Percentiles rank a stretch among this genome's conserved stretches.
These are phyloP conservation scores for Nautilus pompilius DNA, from an alignment of 1,140 invertebrate species.

Conservation along the genomic window DNA sequence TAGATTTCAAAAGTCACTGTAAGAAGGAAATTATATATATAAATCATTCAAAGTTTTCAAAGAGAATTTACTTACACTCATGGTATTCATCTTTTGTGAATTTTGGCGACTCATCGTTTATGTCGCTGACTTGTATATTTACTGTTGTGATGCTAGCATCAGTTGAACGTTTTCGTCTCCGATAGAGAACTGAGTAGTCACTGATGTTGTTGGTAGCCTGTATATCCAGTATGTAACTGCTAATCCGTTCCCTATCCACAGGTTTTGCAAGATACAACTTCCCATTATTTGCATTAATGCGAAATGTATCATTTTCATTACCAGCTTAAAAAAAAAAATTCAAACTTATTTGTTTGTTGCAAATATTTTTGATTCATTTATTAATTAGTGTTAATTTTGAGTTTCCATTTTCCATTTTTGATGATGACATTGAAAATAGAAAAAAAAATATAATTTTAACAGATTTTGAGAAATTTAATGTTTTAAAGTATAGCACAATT, in stretches of 20 bases:
- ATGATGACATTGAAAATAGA: too few relatives aligned
- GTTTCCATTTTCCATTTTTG: too few relatives aligned
- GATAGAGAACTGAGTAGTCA: slow-evolving; percentile 34
- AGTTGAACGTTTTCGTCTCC: slow-evolving; percentile 17
- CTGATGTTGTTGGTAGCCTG: slow-evolving; percentile 37
- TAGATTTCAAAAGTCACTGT: too few relatives aligned
- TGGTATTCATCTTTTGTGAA: slow-evolving; percentile 31
- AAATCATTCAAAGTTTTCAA: neutral
- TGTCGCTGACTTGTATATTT: slow-evolving; percentile 24
- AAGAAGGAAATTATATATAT: neutral
- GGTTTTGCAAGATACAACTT: slow-evolving; percentile 11
- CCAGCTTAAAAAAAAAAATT: slow-evolving; percentile 24
- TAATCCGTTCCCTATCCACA: slow-evolving; percentile 28
- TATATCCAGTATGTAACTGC: slow-evolving; percentile 24
- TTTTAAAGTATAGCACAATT: too few relatives aligned
- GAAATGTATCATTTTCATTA: slow-evolving; percentile 29
- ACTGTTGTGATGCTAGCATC: slow-evolving; percentile 34
- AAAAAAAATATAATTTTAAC: too few relatives aligned
- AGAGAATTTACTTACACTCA: slow-evolving; percentile 36
- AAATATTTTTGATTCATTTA: slow-evolving; percentile 1
- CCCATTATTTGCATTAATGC: slow-evolving; percentile 21
- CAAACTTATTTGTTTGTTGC: neutral
- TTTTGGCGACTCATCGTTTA: slow-evolving; percentile 37
- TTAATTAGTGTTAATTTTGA: too few relatives aligned
- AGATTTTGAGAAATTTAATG: too few relatives aligned